Percentiles rank a stretch among this genome's conserved stretches.
phyloP scores from a whole-genome alignment of 30 jellyfish, hydroid and myxozoan genomes.

The Aurelia aurita complex sp. Pacific region DNA sequence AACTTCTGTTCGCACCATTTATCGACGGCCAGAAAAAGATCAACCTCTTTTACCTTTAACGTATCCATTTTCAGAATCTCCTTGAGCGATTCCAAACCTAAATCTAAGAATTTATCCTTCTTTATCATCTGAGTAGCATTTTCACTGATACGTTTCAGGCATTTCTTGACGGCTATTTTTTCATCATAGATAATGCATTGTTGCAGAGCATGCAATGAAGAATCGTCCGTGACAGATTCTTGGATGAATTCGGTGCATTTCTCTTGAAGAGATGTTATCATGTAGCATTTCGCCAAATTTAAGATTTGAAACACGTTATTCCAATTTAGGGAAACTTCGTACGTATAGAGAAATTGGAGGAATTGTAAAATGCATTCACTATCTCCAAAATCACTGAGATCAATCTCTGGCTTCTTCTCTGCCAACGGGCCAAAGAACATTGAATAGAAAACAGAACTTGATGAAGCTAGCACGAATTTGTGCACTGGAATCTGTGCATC shows the following conservation, averaged over 20 bases:
- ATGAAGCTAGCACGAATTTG: neutral
- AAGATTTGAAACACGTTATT: neutral
- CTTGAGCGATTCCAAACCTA: neutral
- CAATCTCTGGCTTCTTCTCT: neutral
- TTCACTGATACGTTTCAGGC: neutral
- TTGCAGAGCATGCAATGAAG: neutral
- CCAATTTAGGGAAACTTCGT: neutral
- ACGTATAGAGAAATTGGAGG: neutral
- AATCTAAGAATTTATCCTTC: neutral
- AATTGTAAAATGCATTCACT: neutral
- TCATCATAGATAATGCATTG: neutral
- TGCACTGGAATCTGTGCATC: neutral
- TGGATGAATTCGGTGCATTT: neutral
- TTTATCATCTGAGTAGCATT: neutral
- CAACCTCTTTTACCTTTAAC: neutral
- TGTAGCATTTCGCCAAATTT: neutral
- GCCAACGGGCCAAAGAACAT: slow-evolving; percentile 1
- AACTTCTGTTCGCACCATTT: neutral
- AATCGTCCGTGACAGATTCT: neutral
- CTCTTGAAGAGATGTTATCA: neutral
- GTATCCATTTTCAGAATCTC: neutral
- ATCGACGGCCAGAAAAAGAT: neutral
- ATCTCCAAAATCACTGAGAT: neutral
- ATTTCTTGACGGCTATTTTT: neutral
- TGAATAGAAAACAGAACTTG: neutral